These are phyloP conservation scores for Maniola jurtina DNA, from an alignment of 1,140 invertebrate genomes.

Conservation along the genomic window DNA sequence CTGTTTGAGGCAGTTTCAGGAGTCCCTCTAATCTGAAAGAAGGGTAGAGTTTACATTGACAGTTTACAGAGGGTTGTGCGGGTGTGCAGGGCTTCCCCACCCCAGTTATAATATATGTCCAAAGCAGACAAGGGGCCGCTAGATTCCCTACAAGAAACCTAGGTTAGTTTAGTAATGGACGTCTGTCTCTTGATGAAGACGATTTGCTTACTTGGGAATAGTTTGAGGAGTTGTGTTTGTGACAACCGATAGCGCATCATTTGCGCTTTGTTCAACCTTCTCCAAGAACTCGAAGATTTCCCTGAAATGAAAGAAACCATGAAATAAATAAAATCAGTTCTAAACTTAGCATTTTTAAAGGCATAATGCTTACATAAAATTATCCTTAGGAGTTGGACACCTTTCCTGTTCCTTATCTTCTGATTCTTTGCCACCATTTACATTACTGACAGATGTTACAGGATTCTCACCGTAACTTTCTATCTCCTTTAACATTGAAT, in stretches of 20 bases:
- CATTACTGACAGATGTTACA: slow-evolving; percentile 41
- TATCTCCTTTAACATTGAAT: slow-evolving; percentile 76
- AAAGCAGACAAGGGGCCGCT: no score
- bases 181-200: not conserved
- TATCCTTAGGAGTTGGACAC: slow-evolving; percentile 57
- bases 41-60: not conserved
- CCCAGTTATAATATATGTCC: no score
- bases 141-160: no score
- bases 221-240: slow-evolving; percentile 57
- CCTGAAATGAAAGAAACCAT: slow-evolving; percentile 45
- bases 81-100: no score
- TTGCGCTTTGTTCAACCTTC: slow-evolving; percentile 74
- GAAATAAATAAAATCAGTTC: no score
- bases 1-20: slow-evolving; percentile 62
- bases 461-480: slow-evolving; percentile 71
- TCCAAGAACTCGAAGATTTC: slow-evolving; percentile 76
- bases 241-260: slow-evolving; percentile 67
- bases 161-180: no score
- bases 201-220: slow-evolving; percentile 61
- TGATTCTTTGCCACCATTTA: slow-evolving; percentile 22
- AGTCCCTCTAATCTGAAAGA: slow-evolving; percentile 51
- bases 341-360: slow-evolving; percentile 5
- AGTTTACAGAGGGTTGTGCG: no score
- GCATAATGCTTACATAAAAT: slow-evolving; percentile 60
- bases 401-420: slow-evolving; percentile 50